These are phyloP conservation scores for Ceramica pisi DNA, from an alignment of 2,888 invertebrate genomes.

Conservation along the genomic window DNA sequence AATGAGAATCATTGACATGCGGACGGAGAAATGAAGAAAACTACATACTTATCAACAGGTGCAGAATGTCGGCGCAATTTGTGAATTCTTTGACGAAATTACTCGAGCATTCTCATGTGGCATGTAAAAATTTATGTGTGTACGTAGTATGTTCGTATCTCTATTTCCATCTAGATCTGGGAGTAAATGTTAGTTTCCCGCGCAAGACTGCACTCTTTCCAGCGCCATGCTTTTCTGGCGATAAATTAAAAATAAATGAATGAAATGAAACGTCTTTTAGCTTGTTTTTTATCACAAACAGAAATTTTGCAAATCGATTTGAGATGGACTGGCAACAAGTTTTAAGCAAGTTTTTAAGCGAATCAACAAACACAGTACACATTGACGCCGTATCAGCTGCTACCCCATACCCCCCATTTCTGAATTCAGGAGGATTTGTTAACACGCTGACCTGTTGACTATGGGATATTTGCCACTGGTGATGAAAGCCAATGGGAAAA, in stretches of 20 bases:
- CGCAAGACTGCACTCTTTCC: slow-evolving; percentile 4
- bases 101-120: slow-evolving; percentile 49
- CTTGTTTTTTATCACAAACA: slow-evolving; percentile 2
- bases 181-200: slow-evolving; percentile 20
- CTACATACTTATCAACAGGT: slow-evolving; percentile 53
- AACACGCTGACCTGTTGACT: background rate
- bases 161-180: slow-evolving; percentile 39
- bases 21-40: slow-evolving; percentile 29
- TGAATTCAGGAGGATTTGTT: background rate
- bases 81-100: slow-evolving; percentile 60
- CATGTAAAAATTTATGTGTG: slow-evolving; percentile 52
- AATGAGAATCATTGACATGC: slow-evolving; percentile 25
- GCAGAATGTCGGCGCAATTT: slow-evolving; percentile 55
- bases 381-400: background rate
- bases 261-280: background rate
- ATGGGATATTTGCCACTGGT: background rate
- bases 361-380: background rate
- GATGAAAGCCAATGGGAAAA: background rate
- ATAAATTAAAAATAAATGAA: slow-evolving; percentile 13
- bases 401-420: background rate
- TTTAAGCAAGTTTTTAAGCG: too few species aligned
- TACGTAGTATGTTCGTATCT: slow-evolving; percentile 34
- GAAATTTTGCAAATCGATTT: background rate
- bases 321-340: background rate
- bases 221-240: background rate